These are phyloP conservation scores for Dascillus cervinus DNA, from an alignment of 2,888 invertebrate species.

Conservation along the genomic window DNA sequence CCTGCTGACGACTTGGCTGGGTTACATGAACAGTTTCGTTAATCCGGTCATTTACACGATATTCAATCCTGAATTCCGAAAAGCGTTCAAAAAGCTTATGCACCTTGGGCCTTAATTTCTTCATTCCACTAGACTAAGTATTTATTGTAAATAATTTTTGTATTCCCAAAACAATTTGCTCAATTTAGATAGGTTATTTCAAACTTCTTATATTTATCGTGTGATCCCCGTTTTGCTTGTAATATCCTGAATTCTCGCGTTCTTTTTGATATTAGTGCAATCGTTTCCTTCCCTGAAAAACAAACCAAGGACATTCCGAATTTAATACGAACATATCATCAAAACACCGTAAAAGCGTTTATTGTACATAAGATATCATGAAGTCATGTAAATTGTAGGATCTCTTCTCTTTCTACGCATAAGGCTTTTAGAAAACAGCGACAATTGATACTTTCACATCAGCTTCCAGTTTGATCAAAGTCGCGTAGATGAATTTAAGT, in stretches of 20 bases:
- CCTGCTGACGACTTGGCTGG: conserved; percentile 94
- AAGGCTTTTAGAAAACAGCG: no score
- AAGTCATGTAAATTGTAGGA: no score
- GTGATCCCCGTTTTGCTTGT: conserved; percentile 1
- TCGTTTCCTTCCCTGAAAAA: no score
- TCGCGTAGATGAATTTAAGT: no score
- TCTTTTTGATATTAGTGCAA: background rate
- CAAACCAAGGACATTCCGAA: conserved; percentile 28
- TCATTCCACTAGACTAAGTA: background rate
- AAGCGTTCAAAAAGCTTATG: conserved; percentile 94
- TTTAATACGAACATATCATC: conserved; percentile 38
- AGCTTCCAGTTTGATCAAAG: no score
- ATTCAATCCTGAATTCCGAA: conserved; percentile 95
- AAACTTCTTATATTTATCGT: no score
- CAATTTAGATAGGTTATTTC: conserved; percentile 23
- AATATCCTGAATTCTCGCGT: conserved; percentile 1
- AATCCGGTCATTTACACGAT: conserved; percentile 93
- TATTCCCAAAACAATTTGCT: conserved; percentile 21
- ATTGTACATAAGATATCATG: no score
- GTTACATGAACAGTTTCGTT: conserved; percentile 93
- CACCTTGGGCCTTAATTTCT: conserved; percentile 46
- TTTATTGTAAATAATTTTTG: conserved; percentile 5
- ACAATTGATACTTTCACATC: no score
- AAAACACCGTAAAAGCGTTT: no score
- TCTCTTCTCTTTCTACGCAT: no score